Conservation (phyloP, 2,888 invertebrate genomes). For the Silvanus unidentatus region DNA sequence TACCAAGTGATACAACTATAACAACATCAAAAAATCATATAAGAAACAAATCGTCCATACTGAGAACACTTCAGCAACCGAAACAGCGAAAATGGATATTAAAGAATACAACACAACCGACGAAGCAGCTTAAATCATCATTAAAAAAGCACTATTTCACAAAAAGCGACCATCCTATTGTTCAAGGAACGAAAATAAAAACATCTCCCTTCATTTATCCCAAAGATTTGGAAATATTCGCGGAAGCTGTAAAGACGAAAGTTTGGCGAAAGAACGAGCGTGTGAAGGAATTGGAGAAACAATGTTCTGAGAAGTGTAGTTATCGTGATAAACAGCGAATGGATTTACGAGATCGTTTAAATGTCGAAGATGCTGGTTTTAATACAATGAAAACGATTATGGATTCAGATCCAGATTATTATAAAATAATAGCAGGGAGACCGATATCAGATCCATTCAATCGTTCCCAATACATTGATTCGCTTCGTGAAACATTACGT, state of each 20-base stretch:
- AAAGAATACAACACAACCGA: too few species aligned
- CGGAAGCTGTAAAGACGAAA: slow-evolving; percentile 44
- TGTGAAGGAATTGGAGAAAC: slow-evolving; percentile 33
- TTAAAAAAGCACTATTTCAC: too few species aligned
- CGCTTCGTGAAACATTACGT: slow-evolving; percentile 42
- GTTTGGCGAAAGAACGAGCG: slow-evolving; percentile 37
- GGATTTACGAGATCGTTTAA: slow-evolving; percentile 54
- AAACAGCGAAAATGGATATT: not conserved
- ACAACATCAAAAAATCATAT: not conserved
- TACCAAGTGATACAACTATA: not conserved
- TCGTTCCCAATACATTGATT: slow-evolving; percentile 52
- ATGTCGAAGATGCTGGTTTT: slow-evolving; percentile 50
- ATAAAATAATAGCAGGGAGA: slow-evolving; percentile 56
- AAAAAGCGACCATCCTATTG: too few species aligned
- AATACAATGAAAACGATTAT: slow-evolving; percentile 53
- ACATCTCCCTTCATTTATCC: slow-evolving; percentile 45
- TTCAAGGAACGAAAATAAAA: not conserved
- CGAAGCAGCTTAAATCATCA: too few species aligned
- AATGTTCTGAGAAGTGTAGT: slow-evolving; percentile 37
- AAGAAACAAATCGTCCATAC: not conserved
- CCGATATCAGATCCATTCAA: slow-evolving; percentile 55
- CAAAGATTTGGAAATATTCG: slow-evolving; percentile 43
- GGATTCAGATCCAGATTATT: slow-evolving; percentile 62
- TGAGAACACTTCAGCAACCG: not conserved
- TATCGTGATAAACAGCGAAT: slow-evolving; percentile 38